These are phyloP conservation scores for Aurelia coerulea DNA, from an alignment of 30 jellyfish, hydroid and myxozoan species.

Conservation along the genomic window DNA sequence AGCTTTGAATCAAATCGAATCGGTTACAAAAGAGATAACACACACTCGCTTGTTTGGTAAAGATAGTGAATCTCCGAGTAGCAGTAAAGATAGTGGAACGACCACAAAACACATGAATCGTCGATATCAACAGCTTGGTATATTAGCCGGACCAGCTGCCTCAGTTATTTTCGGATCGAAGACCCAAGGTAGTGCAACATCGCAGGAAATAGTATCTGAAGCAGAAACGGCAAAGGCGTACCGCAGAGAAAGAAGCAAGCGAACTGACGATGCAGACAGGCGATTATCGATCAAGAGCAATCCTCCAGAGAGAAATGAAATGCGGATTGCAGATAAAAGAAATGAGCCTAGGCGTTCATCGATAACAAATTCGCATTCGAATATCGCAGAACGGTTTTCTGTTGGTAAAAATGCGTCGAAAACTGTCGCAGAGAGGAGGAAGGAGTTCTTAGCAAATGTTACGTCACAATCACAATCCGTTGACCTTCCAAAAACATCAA, in stretches of 20 bases:
- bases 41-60: not conserved
- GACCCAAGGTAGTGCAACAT: not conserved
- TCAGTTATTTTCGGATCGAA: not conserved
- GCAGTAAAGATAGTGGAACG: not conserved
- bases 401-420: not conserved
- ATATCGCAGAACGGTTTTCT: constrained; percentile 16
- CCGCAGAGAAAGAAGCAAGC: not conserved
- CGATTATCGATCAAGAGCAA: not conserved
- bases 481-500: not conserved
- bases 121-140: not conserved
- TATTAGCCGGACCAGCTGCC: not conserved
- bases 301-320: not conserved
- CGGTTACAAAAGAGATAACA: not conserved
- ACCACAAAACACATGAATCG: not conserved
- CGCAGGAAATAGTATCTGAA: not conserved
- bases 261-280: not conserved
- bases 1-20: not conserved
- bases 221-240: no score
- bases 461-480: not conserved
- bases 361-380: not conserved
- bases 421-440: not conserved
- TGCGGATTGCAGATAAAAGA: not conserved
- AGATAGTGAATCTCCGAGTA: not conserved
- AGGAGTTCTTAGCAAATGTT: not conserved
- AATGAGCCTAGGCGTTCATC: not conserved